phyloP scores from a whole-genome alignment of 2,113 vertebrate species.

The Xerus inauris region DNA sequence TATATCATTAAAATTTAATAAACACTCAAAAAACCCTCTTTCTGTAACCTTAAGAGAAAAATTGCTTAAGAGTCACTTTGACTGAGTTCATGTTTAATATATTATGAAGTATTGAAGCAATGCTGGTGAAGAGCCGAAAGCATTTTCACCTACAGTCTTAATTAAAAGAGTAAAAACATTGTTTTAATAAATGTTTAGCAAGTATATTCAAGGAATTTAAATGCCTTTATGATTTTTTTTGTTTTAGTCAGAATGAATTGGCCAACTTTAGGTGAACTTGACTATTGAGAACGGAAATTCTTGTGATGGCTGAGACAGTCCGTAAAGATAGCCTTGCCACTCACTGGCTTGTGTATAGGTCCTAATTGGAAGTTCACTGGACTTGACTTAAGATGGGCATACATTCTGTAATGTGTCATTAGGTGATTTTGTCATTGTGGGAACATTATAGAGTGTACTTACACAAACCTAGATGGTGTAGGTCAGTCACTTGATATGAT shows the following conservation, averaged over 20 bases:
- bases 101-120: slow-evolving; percentile 19
- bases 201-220: slow-evolving; percentile 34
- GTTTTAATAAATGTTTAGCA: slow-evolving; percentile 42
- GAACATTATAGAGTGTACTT: background rate
- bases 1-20: slow-evolving; percentile 17
- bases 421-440: background rate
- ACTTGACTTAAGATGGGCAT: background rate
- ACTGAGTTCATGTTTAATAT: slow-evolving; percentile 22
- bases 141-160: slow-evolving; percentile 5
- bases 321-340: background rate
- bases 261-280: slow-evolving; percentile 22
- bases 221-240: slow-evolving; percentile 51
- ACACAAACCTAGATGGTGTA: background rate
- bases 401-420: background rate
- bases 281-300: background rate
- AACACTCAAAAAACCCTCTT: slow-evolving; percentile 6
- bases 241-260: background rate
- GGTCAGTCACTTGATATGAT: background rate
- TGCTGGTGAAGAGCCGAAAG: slow-evolving; percentile 14
- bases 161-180: slow-evolving; percentile 34
- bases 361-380: background rate
- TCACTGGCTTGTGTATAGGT: background rate
- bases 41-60: slow-evolving; percentile 57
- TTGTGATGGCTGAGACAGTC: slow-evolving; percentile 11
- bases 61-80: slow-evolving; percentile 28